Base-by-base conservation (phyloP, 2,113 vertebrate species). In the Ploceus nigricollis region DNA sequence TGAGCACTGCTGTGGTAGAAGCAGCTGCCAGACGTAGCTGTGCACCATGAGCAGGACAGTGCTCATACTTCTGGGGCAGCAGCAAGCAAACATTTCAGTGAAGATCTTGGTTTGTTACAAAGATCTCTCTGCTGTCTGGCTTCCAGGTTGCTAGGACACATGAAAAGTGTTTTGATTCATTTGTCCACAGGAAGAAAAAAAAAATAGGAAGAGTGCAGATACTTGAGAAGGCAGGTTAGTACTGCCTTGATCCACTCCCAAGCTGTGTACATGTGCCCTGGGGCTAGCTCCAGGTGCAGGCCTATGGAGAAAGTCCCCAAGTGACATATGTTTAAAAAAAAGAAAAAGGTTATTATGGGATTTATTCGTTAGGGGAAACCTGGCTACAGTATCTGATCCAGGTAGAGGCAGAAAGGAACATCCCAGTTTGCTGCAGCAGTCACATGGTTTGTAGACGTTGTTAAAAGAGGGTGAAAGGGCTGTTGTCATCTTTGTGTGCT, bases 111-210 rank as follows among this genome's bases (percentile, higher is more conserved):
- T 48, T 73, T 86, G 64, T 75, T 86, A 44, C 25, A 44, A 73
- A 28, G 60, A 85, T 78, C 64, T 88, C 48, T 91, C 57, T 76
- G 70, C 77, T 88, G 68, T 45, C 45, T 90, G 63, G 15, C 70
- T 95, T 50, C 58, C 76, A 60, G 87, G 79, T 96, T 93, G 85
- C 85, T 96, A 87, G 82, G 88, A 88, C 72, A 70, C 80, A 27
- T 39, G 37, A 73, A 63, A 76, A 92, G n/a, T 90, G 56, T 86
- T 95, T 91, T 88, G 66, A 84, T 86, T 91, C 51, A 80, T 92
- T 83, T 73, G 31, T 75, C 89, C 20, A 6, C n/a, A 44, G 54
- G 4, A 35, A 53, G 80, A 47, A 57, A 64, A 76, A 87, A 68
- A 77, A 88, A n/a, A 19, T 8, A 44, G 58, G 71, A 83, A 80